Conservation (phyloP, 2,113 vertebrate genomes). For the Probosciger aterrimus region DNA sequence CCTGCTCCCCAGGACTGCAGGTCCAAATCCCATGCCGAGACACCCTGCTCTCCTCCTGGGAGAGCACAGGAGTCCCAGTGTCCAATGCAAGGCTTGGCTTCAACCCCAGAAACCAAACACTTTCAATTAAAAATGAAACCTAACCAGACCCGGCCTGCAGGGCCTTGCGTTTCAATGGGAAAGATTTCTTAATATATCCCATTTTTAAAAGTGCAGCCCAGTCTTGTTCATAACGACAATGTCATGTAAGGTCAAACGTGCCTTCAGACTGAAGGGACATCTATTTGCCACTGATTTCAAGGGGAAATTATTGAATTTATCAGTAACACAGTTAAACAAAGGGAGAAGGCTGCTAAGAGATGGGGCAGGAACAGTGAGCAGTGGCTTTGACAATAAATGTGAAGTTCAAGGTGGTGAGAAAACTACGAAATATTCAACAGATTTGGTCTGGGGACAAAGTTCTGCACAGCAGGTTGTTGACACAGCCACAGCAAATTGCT, state of each 20-base stretch:
- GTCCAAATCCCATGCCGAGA: accelerated
- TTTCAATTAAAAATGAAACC: not conserved
- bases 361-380: not conserved
- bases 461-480: not conserved
- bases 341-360: not conserved
- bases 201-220: not conserved
- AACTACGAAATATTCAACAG: not conserved
- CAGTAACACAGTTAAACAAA: not conserved
- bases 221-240: not conserved
- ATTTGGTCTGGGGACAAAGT: not conserved
- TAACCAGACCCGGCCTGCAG: not conserved
- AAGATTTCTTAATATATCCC: not conserved
- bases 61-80: not conserved
- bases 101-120: not conserved
- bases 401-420: not conserved
- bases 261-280: not conserved
- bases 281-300: not conserved
- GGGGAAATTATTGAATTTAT: not conserved
- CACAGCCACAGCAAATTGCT: not conserved
- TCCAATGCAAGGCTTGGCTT: not conserved
- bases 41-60: not conserved
- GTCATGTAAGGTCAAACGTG: not conserved
- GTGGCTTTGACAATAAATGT: not conserved
- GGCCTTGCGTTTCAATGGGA: not conserved
- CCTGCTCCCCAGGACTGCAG: not conserved